A percentile compares a stretch with the other conserved stretches of the same genome.
Conservation (phyloP, 2,113 vertebrate genomes). For the Pseudorhombus dupliciocellatus region DNA sequence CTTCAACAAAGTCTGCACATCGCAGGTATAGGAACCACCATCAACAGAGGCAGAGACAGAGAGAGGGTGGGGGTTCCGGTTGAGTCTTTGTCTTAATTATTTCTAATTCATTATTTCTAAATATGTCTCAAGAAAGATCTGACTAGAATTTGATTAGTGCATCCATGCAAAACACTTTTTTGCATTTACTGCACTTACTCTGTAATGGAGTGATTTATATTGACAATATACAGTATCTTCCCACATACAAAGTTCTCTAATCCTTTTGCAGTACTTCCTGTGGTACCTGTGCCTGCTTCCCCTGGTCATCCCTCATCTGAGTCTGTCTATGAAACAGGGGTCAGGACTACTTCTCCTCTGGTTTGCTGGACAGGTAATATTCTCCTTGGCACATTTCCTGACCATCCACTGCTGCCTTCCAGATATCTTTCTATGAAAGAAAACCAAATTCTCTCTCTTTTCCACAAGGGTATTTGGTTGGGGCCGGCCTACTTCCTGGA, state of each 20-base stretch:
- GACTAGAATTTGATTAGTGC: no score
- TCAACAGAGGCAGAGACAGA: background rate
- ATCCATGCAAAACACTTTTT: no score
- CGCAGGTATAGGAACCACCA: constrained; percentile 80
- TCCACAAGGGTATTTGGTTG: constrained; percentile 87
- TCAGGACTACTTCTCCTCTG: constrained; percentile 84
- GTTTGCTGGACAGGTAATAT: constrained; percentile 88
- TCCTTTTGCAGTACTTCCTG: constrained; percentile 87
- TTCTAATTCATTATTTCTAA: no score
- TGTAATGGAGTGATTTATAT: background rate
- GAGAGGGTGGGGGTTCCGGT: no score
- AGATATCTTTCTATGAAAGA: background rate
- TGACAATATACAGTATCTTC: background rate
- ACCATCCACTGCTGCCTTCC: background rate
- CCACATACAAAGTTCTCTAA: background rate
- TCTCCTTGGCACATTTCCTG: background rate
- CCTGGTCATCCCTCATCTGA: constrained; percentile 84
- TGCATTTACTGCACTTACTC: no score
- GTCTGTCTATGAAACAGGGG: constrained; percentile 76
- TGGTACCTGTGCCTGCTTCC: constrained; percentile 97
- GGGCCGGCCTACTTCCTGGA: constrained; percentile 89
- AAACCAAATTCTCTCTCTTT: background rate
- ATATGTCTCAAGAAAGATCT: no score
- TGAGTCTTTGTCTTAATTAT: no score
- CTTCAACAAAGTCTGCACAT: constrained; percentile 99